Conservation (phyloP, 2,888 invertebrate species). For the Candidula unifasciata region DNA sequence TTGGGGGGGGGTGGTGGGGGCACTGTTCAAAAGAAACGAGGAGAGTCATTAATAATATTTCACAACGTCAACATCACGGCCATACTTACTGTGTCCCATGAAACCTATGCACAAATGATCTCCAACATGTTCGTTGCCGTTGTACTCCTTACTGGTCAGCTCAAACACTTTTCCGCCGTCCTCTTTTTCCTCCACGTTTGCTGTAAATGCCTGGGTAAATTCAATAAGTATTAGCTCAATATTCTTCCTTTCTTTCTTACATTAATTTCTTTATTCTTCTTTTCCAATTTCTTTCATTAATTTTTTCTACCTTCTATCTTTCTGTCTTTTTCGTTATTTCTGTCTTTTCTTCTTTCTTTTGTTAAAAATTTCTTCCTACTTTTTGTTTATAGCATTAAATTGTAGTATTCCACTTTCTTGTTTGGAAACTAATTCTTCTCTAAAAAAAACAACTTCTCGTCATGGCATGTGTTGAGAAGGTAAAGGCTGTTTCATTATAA, state of each 20-base stretch:
- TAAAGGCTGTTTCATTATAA: neutral
- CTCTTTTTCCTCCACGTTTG: constrained; percentile 2
- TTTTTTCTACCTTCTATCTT: neutral
- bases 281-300: neutral
- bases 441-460: neutral
- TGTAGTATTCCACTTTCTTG: no score
- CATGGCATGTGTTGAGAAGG: neutral
- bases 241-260: neutral
- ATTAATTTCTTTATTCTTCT: neutral
- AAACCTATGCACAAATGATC: constrained; percentile 41
- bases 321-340: neutral
- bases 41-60: neutral
- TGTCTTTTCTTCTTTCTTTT: no score
- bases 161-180: constrained; percentile 26
- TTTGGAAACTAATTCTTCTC: no score
- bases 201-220: constrained; percentile 27
- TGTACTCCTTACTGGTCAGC: constrained; percentile 39
- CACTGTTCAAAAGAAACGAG: no score
- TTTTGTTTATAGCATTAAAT: no score
- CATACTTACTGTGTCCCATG: constrained; percentile 35
- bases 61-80: no score
- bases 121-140: constrained; percentile 47
- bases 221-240: neutral
- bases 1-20: no score
- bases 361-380: no score